phyloP scores from a whole-genome alignment of 2,888 invertebrate species.

The Panorpa germanica region DNA sequence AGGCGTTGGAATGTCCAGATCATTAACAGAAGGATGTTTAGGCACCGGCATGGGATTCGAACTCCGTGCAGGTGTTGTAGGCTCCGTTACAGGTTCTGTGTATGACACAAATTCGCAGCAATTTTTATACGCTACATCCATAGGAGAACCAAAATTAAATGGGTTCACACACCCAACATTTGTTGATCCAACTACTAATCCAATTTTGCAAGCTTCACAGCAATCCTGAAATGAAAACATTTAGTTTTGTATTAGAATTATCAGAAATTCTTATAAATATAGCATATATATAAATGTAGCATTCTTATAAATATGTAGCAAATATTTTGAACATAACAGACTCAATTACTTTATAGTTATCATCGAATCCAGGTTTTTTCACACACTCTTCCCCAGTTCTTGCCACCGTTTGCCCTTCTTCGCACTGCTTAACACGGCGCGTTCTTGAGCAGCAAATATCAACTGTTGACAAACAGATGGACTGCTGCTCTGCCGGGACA shows the following conservation, averaged over 20 bases:
- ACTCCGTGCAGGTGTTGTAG: slow-evolving; percentile 13
- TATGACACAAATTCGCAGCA: slow-evolving; percentile 33
- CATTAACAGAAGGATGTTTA: too few species aligned
- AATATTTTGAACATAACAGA: too few species aligned
- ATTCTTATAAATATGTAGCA: too few species aligned
- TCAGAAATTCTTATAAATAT: slow-evolving; percentile 10
- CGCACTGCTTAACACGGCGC: slow-evolving; percentile 23
- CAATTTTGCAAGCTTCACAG: slow-evolving; percentile 43
- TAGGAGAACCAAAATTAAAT: slow-evolving; percentile 32
- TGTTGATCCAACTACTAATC: slow-evolving; percentile 35
- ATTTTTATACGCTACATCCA: slow-evolving; percentile 37
- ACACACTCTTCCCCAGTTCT: slow-evolving; percentile 15
- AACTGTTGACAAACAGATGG: slow-evolving; percentile 37
- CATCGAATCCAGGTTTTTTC: too few species aligned
- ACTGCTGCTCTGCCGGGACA: slow-evolving; percentile 34
- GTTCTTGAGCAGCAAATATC: slow-evolving; percentile 41
- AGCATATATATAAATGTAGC: too few species aligned
- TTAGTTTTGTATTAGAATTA: slow-evolving; percentile 14
- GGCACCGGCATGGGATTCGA: too few species aligned
- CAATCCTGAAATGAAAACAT: slow-evolving; percentile 25
- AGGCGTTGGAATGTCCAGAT: too few species aligned
- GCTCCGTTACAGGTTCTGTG: slow-evolving; percentile 14
- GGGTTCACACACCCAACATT: slow-evolving; percentile 26
- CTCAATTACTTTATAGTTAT: too few species aligned
- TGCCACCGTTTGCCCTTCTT: slow-evolving; percentile 19